phyloP scores from a whole-genome alignment of 1,140 invertebrate genomes.

The Leptinotarsa defecta region DNA sequence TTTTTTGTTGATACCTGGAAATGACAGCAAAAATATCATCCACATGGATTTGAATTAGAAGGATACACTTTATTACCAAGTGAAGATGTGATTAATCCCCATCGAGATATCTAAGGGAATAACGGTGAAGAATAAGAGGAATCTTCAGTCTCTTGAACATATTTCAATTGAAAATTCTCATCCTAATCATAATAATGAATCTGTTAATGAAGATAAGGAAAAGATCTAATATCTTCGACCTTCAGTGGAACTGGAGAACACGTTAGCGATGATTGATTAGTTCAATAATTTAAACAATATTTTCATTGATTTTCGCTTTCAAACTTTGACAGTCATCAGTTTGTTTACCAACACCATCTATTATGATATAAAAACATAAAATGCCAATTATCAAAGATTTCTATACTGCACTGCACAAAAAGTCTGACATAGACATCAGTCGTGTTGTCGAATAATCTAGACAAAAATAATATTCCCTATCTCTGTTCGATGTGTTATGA shows the following conservation, averaged over 20 bases:
- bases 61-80: constrained; percentile 39
- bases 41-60: constrained; percentile 16
- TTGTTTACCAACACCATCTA: too few relatives aligned
- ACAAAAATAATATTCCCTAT: too few relatives aligned
- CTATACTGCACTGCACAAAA: too few relatives aligned
- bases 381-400: too few relatives aligned
- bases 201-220: not conserved
- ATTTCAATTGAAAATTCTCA: not conserved
- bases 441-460: too few relatives aligned
- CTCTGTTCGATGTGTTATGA: too few relatives aligned
- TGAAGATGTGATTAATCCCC: constrained; percentile 50
- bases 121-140: not conserved
- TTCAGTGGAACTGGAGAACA: not conserved
- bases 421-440: too few relatives aligned
- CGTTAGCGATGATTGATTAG: not conserved
- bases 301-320: not conserved
- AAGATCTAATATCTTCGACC: not conserved
- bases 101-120: constrained; percentile 31
- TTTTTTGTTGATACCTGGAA: constrained; percentile 88
- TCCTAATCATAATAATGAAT: not conserved
- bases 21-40: constrained; percentile 26
- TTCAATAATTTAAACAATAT: not conserved
- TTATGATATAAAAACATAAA: too few relatives aligned
- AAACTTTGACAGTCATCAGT: not conserved
- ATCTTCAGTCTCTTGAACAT: constrained; percentile 2